Evolutionary conservation across 2,797 vertebrate genomes (phyloP).

Genomic region (Erpetoichthys calabaricus): DNA sequence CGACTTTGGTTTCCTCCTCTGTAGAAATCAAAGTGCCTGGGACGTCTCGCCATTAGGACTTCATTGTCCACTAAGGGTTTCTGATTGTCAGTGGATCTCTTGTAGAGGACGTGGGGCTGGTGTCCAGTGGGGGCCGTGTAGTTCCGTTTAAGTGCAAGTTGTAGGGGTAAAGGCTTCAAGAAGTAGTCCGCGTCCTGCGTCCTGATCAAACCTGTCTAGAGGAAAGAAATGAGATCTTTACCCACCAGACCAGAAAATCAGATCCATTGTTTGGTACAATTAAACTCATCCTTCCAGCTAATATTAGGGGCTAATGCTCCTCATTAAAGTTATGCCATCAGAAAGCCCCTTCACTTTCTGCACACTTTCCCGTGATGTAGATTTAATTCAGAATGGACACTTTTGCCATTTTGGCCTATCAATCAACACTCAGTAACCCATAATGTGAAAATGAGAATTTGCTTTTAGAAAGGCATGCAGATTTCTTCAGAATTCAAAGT

Average conservation of each 20-base stretch:
- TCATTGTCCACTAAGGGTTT: constrained; percentile 5
- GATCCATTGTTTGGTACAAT: too few species aligned
- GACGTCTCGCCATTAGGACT: constrained; percentile 13
- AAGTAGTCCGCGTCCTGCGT: constrained; percentile 70
- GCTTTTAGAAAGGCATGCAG: too few species aligned
- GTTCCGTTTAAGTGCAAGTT: constrained; percentile 39
- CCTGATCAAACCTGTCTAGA: constrained; percentile 78
- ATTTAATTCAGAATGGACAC: too few species aligned
- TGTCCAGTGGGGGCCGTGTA: constrained; percentile 32
- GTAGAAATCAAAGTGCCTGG: constrained; percentile 7
- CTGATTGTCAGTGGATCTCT: constrained; percentile 31
- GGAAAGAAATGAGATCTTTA: constrained; percentile 28
- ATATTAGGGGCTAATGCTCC: too few species aligned
- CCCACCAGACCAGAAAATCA: constrained; percentile 1
- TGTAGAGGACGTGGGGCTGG: constrained; percentile 71
- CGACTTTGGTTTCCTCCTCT: constrained; percentile 7
- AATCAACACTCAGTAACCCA: too few species aligned
- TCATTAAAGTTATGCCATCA: too few species aligned
- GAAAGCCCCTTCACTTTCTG: too few species aligned
- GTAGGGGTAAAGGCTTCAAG: constrained; percentile 56
- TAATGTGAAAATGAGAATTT: too few species aligned
- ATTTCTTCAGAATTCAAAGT: too few species aligned
- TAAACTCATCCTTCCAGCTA: too few species aligned
- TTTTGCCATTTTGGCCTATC: too few species aligned
- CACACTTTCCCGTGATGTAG: too few species aligned